Conservation (phyloP, 2,888 invertebrate species). For the Drosophila paracracens region DNA sequence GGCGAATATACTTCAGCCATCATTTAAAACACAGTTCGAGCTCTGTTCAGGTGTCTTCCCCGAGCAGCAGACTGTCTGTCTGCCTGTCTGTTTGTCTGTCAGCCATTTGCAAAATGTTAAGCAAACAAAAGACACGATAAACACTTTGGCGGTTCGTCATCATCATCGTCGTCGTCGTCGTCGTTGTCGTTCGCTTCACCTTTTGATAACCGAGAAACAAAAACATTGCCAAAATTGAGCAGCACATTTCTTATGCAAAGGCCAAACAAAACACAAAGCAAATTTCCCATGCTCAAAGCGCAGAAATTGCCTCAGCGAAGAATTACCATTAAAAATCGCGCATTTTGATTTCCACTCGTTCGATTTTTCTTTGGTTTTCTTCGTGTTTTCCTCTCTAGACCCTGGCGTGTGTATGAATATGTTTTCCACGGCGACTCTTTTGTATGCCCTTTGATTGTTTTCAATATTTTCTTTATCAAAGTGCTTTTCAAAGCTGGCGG, state of each 20-base stretch:
- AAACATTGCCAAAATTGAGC: constrained; percentile 46
- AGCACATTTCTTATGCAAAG: constrained; percentile 56
- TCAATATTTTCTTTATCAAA: constrained; percentile 68
- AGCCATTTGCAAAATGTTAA: constrained; percentile 26
- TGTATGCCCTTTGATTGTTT: constrained; percentile 60
- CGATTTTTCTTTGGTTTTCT: constrained; percentile 8
- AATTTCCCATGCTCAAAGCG: constrained; percentile 8
- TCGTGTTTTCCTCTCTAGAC: constrained; percentile 21
- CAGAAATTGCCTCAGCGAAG: constrained; percentile 11
- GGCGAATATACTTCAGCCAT: background rate
- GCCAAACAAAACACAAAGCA: constrained; percentile 38
- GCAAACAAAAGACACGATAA: constrained; percentile 35
- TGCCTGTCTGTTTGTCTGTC: constrained; percentile 5
- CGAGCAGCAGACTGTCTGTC: background rate
- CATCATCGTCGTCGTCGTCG: background rate
- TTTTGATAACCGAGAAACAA: constrained; percentile 39
- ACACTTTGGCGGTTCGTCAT: constrained; percentile 25
- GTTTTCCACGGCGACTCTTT: constrained; percentile 13
- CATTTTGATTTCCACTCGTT: constrained; percentile 43
- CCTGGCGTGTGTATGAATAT: constrained; percentile 4
- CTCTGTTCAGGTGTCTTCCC: constrained; percentile 6
- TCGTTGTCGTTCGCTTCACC: constrained; percentile 19
- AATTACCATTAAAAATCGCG: constrained; percentile 56
- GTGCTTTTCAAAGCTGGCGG: constrained; percentile 43
- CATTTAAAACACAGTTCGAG: constrained; percentile 4